phyloP scores from a whole-genome alignment of 2,797 vertebrate species.

The Thamnophis elegans region DNA sequence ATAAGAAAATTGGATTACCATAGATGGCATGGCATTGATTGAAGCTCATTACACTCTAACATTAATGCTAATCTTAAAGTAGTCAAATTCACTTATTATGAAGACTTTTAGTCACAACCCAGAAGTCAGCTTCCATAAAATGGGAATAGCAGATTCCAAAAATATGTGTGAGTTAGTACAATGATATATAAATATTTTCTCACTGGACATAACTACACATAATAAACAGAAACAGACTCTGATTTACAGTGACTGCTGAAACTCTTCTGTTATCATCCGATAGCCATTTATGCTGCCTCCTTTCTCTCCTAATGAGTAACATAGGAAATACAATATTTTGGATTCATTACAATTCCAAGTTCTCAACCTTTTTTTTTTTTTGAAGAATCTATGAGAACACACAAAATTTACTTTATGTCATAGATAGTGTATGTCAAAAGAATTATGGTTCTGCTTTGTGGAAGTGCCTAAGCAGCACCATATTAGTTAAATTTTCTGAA shows the following conservation, averaged over 20 bases:
- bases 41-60: conserved; percentile 68
- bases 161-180: not conserved
- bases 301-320: not conserved
- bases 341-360: not conserved
- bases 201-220: conserved; percentile 1
- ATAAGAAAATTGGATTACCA: conserved; percentile 66
- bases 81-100: conserved; percentile 60
- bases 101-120: conserved; percentile 55
- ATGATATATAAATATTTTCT: not conserved
- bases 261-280: not conserved
- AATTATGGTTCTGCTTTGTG: not conserved
- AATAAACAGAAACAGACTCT: not conserved
- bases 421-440: not conserved
- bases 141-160: conserved; percentile 52
- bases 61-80: conserved; percentile 70
- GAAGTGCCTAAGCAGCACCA: not conserved
- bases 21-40: conserved; percentile 68
- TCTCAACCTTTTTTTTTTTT: not conserved
- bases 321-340: not conserved
- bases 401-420: not conserved
- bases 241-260: not conserved
- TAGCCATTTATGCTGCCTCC: not conserved
- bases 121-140: conserved; percentile 57
- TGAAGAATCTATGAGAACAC: not conserved
- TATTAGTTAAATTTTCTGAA: not conserved